phyloP scores from a whole-genome alignment of 2,113 vertebrate genomes.

The Notarius lentiginosus region DNA sequence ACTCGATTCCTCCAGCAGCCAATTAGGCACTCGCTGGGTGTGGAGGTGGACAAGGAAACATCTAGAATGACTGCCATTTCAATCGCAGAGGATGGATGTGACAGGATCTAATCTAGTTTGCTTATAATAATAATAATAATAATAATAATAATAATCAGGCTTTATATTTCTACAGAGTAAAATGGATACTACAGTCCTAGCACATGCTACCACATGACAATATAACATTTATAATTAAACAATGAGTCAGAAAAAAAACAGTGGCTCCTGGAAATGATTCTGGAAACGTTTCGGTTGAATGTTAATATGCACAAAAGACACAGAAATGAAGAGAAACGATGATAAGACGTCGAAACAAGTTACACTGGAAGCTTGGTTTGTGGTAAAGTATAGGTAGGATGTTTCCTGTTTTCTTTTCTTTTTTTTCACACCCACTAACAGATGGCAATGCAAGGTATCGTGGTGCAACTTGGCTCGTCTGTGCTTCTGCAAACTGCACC shows the following conservation, averaged over 20 bases:
- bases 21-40: slow-evolving; percentile 25
- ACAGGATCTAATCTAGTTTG: slow-evolving; percentile 30
- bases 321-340: not conserved
- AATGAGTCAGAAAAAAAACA: not conserved
- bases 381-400: slow-evolving; percentile 42
- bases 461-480: slow-evolving; percentile 46
- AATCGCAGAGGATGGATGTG: slow-evolving; percentile 21
- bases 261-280: not conserved
- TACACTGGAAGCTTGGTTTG: slow-evolving; percentile 8
- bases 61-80: slow-evolving; percentile 43
- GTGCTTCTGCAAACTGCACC: slow-evolving; percentile 38
- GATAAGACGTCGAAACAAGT: not conserved
- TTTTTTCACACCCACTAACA: slow-evolving; percentile 34
- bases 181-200: not conserved
- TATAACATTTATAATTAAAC: not conserved
- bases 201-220: not conserved
- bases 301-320: not conserved
- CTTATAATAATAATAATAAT: not conserved
- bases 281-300: not conserved
- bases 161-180: not conserved
- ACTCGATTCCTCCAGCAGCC: slow-evolving; percentile 60
- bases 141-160: not conserved
- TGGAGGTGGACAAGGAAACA: slow-evolving; percentile 27
- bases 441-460: slow-evolving; percentile 26
- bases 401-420: slow-evolving; percentile 47